phyloP scores from a whole-genome alignment of 2,797 vertebrate genomes.

The Sphenodon punctatus region DNA sequence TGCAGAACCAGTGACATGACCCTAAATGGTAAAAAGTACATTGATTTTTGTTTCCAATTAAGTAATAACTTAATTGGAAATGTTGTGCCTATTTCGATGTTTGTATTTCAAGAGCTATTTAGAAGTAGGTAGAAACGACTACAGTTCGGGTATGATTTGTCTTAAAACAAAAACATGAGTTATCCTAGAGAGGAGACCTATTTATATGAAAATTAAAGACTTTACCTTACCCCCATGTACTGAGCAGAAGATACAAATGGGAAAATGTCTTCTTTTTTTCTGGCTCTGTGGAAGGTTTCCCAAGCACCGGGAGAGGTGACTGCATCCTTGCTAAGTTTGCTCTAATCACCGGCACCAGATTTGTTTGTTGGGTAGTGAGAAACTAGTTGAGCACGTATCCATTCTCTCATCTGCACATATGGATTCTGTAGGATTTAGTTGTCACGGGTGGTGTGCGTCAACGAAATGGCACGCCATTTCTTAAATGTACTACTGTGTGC shows the following conservation, averaged over 20 bases:
- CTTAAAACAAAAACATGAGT: background rate
- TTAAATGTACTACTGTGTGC: background rate
- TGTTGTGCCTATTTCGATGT: constrained; percentile 46
- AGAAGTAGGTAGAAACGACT: constrained; percentile 36
- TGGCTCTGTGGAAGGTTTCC: background rate
- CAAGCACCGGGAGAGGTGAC: background rate
- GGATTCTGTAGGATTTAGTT: accelerated
- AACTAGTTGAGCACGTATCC: background rate
- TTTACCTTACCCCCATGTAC: constrained; percentile 20
- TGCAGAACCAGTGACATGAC: constrained; percentile 12
- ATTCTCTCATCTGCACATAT: background rate
- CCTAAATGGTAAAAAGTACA: constrained; percentile 40
- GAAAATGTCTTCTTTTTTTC: background rate
- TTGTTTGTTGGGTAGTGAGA: background rate
- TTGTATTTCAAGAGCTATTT: constrained; percentile 47
- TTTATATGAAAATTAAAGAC: constrained; percentile 14
- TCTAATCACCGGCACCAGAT: background rate
- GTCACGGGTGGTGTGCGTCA: background rate
- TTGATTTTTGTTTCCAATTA: constrained; percentile 56
- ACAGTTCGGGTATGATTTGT: constrained; percentile 51
- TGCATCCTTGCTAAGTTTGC: background rate
- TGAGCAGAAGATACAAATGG: background rate
- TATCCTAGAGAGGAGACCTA: too few species aligned
- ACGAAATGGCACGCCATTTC: accelerated
- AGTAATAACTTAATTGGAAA: constrained; percentile 46